Evolutionary conservation across 2,797 vertebrate species (phyloP).

Genomic region (Hybognathus amarus): DNA sequence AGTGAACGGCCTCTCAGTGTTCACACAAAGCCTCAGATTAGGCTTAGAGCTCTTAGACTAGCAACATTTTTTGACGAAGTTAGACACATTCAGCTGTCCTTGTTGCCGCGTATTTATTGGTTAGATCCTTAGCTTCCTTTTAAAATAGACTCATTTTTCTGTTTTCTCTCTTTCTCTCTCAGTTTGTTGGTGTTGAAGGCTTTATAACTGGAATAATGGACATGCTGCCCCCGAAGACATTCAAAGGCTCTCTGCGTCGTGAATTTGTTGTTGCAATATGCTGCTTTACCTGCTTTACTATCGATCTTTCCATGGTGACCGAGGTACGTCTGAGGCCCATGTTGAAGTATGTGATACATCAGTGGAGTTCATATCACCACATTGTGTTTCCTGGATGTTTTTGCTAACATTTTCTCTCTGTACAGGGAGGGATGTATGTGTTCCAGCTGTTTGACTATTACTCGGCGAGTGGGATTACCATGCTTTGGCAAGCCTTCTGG

Average conservation of each 20-base stretch:
- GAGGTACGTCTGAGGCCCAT: slow-evolving; percentile 71
- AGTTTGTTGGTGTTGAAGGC: slow-evolving; percentile 87
- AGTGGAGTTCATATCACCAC: not conserved
- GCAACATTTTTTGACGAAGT: not conserved
- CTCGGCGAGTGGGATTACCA: slow-evolving; percentile 84
- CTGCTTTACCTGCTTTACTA: slow-evolving; percentile 83
- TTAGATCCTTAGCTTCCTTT: not conserved
- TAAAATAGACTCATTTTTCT: not conserved
- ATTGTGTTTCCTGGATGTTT: not conserved
- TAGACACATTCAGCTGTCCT: not conserved
- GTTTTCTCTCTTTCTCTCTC: slow-evolving; percentile 44
- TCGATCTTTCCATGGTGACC: slow-evolving; percentile 86
- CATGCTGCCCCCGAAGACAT: slow-evolving; percentile 82
- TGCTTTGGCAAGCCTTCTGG: slow-evolving; percentile 88
- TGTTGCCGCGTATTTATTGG: slow-evolving; percentile 3
- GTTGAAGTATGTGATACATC: not conserved
- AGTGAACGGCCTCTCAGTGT: not conserved
- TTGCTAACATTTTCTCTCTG: slow-evolving; percentile 21
- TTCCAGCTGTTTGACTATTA: slow-evolving; percentile 89
- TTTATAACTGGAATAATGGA: slow-evolving; percentile 86
- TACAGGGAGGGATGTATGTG: slow-evolving; percentile 86
- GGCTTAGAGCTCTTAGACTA: not conserved
- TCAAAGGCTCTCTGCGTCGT: slow-evolving; percentile 75
- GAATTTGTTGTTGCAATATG: slow-evolving; percentile 84
- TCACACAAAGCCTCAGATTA: slow-evolving; percentile 10